Conservation (phyloP, 2,113 vertebrate genomes). For the Bambusicola thoracicus region DNA sequence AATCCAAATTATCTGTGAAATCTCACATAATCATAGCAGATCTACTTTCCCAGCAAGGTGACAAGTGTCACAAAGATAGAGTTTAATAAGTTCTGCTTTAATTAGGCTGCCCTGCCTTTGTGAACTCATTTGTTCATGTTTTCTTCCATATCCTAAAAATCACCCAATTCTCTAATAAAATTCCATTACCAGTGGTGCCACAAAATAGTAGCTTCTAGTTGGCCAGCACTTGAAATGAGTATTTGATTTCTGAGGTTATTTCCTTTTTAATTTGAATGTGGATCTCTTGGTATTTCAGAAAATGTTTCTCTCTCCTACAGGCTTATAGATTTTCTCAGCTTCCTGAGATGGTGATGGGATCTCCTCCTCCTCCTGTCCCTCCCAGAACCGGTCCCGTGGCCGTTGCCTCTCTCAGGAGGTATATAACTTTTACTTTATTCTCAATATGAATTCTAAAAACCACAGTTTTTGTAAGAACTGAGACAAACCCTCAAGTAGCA, state of each 20-base stretch:
- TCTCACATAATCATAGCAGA: neutral
- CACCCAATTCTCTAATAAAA: neutral
- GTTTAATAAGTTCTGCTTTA: neutral
- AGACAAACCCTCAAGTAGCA: neutral
- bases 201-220: neutral
- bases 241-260: neutral
- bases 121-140: neutral
- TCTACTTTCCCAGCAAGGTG: slow-evolving; percentile 10
- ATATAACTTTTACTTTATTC: slow-evolving; percentile 7
- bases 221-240: neutral
- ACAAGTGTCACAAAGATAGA: neutral
- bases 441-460: neutral
- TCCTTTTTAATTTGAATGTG: neutral
- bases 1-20: neutral
- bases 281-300: neutral
- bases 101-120: neutral
- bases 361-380: slow-evolving; percentile 93
- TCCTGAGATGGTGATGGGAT: slow-evolving; percentile 94
- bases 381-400: slow-evolving; percentile 92
- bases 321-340: slow-evolving; percentile 98
- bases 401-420: slow-evolving; percentile 77
- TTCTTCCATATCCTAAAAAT: slow-evolving; percentile 35
- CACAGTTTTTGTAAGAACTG: neutral
- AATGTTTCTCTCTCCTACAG: slow-evolving; percentile 69
- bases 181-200: neutral